phyloP scores from a whole-genome alignment of 2,888 invertebrate species.

The Apamea crenata region DNA sequence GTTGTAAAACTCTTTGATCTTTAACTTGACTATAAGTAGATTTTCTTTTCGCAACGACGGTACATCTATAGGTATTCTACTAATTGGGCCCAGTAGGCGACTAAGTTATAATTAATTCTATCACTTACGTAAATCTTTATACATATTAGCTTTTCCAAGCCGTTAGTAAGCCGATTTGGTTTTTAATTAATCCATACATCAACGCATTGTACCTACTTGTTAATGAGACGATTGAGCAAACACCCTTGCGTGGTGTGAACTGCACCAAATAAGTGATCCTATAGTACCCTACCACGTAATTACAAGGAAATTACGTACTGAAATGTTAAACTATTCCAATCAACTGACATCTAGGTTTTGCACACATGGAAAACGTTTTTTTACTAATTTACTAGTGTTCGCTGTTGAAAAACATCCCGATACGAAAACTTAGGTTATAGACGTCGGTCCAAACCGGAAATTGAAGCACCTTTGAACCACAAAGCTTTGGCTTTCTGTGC shows the following conservation, averaged over 20 bases:
- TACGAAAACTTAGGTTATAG: slow-evolving; percentile 8
- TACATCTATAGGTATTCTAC: too few species aligned
- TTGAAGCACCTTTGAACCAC: background rate
- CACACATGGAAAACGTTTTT: background rate
- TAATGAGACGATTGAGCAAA: background rate
- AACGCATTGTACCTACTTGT: background rate
- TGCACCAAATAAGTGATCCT: background rate
- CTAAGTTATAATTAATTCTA: background rate
- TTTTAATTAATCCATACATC: background rate
- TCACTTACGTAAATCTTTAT: background rate
- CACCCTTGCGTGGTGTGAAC: background rate
- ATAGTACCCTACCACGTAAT: background rate
- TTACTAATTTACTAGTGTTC: background rate
- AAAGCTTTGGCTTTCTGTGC: background rate
- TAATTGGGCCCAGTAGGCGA: background rate
- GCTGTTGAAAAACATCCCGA: background rate
- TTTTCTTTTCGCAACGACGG: background rate
- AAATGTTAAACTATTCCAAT: background rate
- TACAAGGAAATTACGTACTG: background rate
- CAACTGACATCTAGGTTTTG: too few species aligned
- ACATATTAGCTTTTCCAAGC: background rate
- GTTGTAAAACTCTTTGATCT: background rate
- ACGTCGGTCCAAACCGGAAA: background rate
- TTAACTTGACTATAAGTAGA: background rate
- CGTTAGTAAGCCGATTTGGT: background rate